Percentiles rank a stretch among this genome's conserved stretches.
Conservation (phyloP, 2,888 invertebrate genomes). For the Stramonita haemastoma region DNA sequence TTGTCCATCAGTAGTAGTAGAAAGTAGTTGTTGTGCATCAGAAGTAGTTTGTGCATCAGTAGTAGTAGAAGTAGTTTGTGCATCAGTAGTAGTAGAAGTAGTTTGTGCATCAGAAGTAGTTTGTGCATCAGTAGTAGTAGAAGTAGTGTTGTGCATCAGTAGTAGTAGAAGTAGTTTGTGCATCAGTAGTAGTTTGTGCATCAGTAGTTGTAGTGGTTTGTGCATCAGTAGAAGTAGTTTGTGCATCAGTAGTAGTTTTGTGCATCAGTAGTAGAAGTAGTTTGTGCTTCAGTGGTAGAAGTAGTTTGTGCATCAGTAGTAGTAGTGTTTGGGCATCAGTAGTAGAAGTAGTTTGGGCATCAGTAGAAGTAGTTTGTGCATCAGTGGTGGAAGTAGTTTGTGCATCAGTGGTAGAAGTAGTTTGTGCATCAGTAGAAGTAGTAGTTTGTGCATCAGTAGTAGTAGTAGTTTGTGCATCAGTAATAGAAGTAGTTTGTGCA, state of each 20-base stretch:
- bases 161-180: neutral
- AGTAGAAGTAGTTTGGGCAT: neutral
- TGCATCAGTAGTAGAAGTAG: neutral
- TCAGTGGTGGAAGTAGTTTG: too few species aligned
- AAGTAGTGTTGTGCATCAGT: neutral
- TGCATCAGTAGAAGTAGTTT: neutral
- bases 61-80: neutral
- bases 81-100: too few species aligned
- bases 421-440: too few species aligned
- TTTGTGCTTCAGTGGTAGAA: neutral
- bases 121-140: too few species aligned
- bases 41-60: neutral
- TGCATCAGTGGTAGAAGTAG: too few species aligned
- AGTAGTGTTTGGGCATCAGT: neutral
- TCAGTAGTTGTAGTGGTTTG: neutral
- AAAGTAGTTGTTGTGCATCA: neutral
- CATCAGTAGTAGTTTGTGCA: neutral
- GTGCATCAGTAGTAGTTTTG: neutral
- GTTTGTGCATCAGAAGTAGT: too few species aligned
- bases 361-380: too few species aligned
- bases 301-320: neutral
- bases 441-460: too few species aligned
- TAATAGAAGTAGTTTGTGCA: neutral
- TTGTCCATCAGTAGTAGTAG: neutral
- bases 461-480: too few species aligned